A percentile compares a stretch with the other conserved stretches of the same genome.
Evolutionary conservation across 2,888 invertebrate genomes (phyloP).

Genomic region (Anorthoa munda): DNA sequence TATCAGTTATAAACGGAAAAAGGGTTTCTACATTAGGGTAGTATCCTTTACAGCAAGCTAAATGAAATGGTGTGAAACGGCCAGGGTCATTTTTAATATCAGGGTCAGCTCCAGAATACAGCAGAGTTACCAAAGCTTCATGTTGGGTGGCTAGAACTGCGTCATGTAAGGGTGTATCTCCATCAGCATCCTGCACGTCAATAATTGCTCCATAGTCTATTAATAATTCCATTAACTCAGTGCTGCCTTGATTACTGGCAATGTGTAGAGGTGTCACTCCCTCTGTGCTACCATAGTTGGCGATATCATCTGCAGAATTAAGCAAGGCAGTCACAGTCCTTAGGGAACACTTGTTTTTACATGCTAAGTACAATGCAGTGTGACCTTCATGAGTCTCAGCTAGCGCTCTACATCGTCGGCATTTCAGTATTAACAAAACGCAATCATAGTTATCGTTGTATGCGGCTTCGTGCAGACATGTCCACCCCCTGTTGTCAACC

Average conservation of each 20-base stretch:
- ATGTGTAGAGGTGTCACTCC: conserved; percentile 87
- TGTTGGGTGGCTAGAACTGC: conserved; percentile 79
- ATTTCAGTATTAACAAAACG: conserved; percentile 80
- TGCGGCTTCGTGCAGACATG: conserved; percentile 89
- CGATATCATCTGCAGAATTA: conserved; percentile 81
- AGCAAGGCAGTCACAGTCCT: conserved; percentile 81
- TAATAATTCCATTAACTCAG: conserved; percentile 81
- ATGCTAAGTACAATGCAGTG: conserved; percentile 87
- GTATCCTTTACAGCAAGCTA: conserved; percentile 85
- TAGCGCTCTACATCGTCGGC: conserved; percentile 78
- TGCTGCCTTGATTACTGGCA: conserved; percentile 82
- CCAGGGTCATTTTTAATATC: conserved; percentile 82
- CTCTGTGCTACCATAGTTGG: conserved; percentile 86
- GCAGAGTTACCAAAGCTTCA: conserved; percentile 77
- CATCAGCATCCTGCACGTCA: conserved; percentile 87
- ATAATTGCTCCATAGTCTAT: conserved; percentile 84
- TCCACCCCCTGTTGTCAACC: conserved; percentile 90
- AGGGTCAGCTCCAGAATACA: conserved; percentile 86
- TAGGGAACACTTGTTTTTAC: conserved; percentile 79
- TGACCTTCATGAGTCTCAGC: conserved; percentile 88
- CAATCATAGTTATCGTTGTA: conserved; percentile 83
- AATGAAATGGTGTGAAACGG: conserved; percentile 83
- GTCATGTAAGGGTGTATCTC: conserved; percentile 88
- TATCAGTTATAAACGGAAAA: conserved; percentile 81
- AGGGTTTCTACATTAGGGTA: conserved; percentile 77